A percentile compares a stretch with the other conserved stretches of the same genome.
Evolutionary conservation across 2,797 vertebrate genomes (phyloP).

Genomic region (Intellagama lesueurii): DNA sequence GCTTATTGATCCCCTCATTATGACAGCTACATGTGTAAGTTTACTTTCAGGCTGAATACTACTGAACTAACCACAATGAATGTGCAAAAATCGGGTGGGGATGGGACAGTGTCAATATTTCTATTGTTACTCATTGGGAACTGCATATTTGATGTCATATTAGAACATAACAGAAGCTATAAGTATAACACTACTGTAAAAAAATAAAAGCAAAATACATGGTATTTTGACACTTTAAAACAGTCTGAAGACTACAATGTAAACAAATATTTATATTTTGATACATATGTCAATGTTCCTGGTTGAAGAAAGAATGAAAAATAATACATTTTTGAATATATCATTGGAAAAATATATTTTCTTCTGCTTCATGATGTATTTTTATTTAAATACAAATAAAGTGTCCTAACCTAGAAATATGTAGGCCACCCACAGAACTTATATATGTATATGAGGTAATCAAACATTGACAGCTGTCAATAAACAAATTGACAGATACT

Average conservation of each 20-base stretch:
- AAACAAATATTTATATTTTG: slow-evolving; percentile 59
- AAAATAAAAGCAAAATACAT: not conserved
- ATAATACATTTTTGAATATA: slow-evolving; percentile 48
- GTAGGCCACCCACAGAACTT: slow-evolving; percentile 67
- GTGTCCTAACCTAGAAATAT: slow-evolving; percentile 67
- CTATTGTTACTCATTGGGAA: slow-evolving; percentile 26
- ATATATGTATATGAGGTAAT: slow-evolving; percentile 67
- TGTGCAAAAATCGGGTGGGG: not conserved
- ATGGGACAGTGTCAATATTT: slow-evolving; percentile 22
- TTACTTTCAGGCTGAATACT: slow-evolving; percentile 15
- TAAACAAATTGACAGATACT: slow-evolving; percentile 59
- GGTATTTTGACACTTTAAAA: slow-evolving; percentile 43
- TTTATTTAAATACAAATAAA: slow-evolving; percentile 71
- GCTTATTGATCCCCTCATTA: slow-evolving; percentile 2
- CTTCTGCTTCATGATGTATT: slow-evolving; percentile 64
- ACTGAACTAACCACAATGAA: slow-evolving; percentile 20
- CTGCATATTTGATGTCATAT: slow-evolving; percentile 31
- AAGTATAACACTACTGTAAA: not conserved
- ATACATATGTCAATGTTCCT: slow-evolving; percentile 51
- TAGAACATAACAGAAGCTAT: slow-evolving; percentile 3
- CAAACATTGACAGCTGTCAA: slow-evolving; percentile 58
- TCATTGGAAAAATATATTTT: slow-evolving; percentile 61
- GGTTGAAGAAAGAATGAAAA: slow-evolving; percentile 56
- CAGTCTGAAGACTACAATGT: slow-evolving; percentile 52
- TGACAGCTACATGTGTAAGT: not conserved